These are phyloP conservation scores for Bubo bubo DNA, from an alignment of 2,113 vertebrate species.

Conservation along the genomic window DNA sequence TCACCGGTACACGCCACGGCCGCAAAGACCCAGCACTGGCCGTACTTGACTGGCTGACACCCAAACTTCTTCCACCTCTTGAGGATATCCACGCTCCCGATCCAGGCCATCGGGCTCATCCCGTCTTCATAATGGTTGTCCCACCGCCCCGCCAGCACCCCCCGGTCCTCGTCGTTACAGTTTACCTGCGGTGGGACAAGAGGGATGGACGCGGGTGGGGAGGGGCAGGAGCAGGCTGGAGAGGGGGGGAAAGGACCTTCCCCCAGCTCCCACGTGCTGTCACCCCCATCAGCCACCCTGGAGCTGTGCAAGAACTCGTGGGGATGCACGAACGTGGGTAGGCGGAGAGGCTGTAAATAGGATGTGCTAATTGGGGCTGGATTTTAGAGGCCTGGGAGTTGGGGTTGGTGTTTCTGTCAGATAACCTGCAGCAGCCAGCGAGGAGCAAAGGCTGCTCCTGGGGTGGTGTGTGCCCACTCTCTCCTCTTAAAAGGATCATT, in stretches of 20 bases:
- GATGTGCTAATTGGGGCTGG: not conserved
- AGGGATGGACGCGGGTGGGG: not conserved
- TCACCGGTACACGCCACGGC: slow-evolving; percentile 91
- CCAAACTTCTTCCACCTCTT: slow-evolving; percentile 78
- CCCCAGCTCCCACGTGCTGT: rapidly evolving
- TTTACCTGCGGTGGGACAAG: slow-evolving; percentile 80
- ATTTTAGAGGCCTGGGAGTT: not conserved
- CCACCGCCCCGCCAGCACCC: slow-evolving; percentile 88
- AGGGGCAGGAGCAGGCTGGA: not conserved
- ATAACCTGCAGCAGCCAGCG: not conserved
- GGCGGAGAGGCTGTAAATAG: no score
- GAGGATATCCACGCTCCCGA: slow-evolving; percentile 90
- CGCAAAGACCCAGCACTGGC: slow-evolving; percentile 98
- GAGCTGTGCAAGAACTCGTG: not conserved
- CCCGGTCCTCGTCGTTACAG: slow-evolving; percentile 86
- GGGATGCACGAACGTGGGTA: not conserved
- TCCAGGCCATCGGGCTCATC: slow-evolving; percentile 88
- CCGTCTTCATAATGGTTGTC: slow-evolving; percentile 78
- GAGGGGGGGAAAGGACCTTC: not conserved
- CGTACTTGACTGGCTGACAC: slow-evolving; percentile 87
- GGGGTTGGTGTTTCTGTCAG: not conserved
- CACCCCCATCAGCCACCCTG: not conserved
- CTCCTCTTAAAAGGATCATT: not conserved
- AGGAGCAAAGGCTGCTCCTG: not conserved
- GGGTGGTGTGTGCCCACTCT: no score